phyloP scores from a whole-genome alignment of 2,113 vertebrate genomes.

The Eretmochelys imbricata region DNA sequence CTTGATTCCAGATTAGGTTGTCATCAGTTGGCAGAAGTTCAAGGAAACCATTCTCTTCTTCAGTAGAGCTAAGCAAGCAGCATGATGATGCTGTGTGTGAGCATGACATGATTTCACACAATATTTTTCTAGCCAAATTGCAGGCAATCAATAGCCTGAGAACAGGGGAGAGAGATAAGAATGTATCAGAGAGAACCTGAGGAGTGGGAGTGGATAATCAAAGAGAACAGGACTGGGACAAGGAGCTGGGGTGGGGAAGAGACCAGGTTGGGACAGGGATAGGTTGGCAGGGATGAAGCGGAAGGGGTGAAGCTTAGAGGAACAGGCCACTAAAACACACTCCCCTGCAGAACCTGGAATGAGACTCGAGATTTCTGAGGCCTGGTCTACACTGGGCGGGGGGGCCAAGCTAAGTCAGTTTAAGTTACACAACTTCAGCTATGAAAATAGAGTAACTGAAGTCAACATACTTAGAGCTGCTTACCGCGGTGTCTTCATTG shows the following conservation, averaged over 20 bases:
- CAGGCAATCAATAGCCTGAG: not conserved
- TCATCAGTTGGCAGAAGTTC: not conserved
- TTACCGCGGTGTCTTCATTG: too few relatives aligned
- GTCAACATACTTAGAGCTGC: too few relatives aligned
- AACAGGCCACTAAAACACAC: not conserved
- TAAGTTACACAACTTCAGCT: too few relatives aligned
- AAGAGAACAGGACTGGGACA: not conserved
- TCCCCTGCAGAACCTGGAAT: not conserved
- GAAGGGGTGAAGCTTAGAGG: not conserved
- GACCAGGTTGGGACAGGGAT: not conserved
- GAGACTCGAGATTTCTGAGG: not conserved
- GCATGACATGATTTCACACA: too few relatives aligned
- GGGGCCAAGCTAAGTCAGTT: too few relatives aligned
- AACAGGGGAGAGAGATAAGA: not conserved
- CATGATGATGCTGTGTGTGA: not conserved
- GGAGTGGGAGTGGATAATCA: not conserved
- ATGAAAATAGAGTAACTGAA: too few relatives aligned
- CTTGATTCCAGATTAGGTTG: not conserved
- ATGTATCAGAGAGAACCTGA: not conserved
- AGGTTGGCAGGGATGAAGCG: not conserved
- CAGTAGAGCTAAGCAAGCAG: not conserved
- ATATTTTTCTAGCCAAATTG: not conserved
- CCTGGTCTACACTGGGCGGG: too few relatives aligned
- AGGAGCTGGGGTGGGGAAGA: not conserved
- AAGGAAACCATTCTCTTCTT: not conserved